phyloP scores from a whole-genome alignment of 2,888 invertebrate genomes.

The Drosophila sordidula region DNA sequence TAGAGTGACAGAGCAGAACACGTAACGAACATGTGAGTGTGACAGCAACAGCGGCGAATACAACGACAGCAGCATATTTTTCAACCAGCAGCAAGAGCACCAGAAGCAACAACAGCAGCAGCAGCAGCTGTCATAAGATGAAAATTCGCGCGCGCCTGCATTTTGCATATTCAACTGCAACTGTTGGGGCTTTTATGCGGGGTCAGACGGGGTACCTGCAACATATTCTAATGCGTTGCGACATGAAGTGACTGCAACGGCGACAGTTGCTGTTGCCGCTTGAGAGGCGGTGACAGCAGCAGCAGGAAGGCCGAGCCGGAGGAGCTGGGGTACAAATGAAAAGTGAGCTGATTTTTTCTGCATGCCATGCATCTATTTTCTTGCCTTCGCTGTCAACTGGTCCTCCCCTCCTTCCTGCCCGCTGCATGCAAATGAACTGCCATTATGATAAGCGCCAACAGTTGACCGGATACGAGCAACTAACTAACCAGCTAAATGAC shows the following conservation, averaged over 20 bases:
- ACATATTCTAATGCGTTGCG: conserved; percentile 81
- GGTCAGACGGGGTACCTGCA: conserved; percentile 49
- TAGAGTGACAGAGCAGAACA: conserved; percentile 68
- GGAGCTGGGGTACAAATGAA: conserved; percentile 38
- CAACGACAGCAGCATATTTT: conserved; percentile 73
- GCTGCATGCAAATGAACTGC: conserved; percentile 81
- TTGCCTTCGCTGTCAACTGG: conserved; percentile 39
- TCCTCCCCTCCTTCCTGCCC: neutral
- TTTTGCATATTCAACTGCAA: conserved; percentile 76
- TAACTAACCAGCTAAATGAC: conserved; percentile 61
- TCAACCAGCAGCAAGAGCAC: conserved; percentile 43
- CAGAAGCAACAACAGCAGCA: conserved; percentile 56
- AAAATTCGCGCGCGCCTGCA: conserved; percentile 82
- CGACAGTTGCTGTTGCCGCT: conserved; percentile 82
- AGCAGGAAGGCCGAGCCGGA: neutral
- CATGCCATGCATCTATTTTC: conserved; percentile 51
- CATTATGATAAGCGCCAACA: conserved; percentile 84
- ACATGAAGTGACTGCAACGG: conserved; percentile 80
- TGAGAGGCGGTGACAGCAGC: conserved; percentile 76
- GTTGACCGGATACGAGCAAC: conserved; percentile 83
- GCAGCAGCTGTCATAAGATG: conserved; percentile 83
- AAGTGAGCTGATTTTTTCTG: conserved; percentile 65
- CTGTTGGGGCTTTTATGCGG: conserved; percentile 17
- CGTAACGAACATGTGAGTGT: conserved; percentile 58
- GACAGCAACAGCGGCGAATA: conserved; percentile 62